Conservation (phyloP, 1,140 invertebrate genomes). For the Calliphora vicina region DNA sequence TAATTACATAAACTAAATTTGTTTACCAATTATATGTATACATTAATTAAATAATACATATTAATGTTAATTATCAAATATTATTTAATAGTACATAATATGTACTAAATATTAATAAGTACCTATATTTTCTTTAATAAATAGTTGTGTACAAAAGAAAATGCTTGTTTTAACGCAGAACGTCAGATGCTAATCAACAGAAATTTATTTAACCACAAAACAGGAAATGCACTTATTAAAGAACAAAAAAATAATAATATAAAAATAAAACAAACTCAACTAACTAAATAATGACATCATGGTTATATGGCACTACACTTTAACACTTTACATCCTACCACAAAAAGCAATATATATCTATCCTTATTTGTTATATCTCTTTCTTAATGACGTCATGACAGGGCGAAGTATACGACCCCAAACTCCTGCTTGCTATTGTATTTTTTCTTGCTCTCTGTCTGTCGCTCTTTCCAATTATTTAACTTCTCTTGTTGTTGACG, state of each 20-base stretch:
- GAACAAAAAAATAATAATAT: neutral
- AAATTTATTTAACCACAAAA: constrained; percentile 11
- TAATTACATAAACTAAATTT: no score
- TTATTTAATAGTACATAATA: no score
- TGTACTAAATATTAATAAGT: no score
- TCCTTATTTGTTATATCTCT: neutral
- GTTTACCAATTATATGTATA: no score
- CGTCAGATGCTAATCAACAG: neutral
- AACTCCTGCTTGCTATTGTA: no score
- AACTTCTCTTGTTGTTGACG: neutral
- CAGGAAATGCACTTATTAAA: neutral
- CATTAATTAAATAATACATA: no score
- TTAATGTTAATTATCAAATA: no score
- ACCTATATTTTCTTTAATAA: no score
- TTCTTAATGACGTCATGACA: constrained; percentile 11
- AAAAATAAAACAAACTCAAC: neutral
- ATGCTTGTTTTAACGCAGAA: neutral
- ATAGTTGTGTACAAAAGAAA: no score
- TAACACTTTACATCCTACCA: neutral
- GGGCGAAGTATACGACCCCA: neutral
- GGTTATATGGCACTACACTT: neutral
- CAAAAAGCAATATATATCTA: neutral
- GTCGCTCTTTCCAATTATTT: neutral
- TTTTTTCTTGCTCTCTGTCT: neutral
- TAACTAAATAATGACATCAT: neutral